Percentiles rank a stretch among this genome's conserved stretches.
phyloP scores from a whole-genome alignment of 2,113 vertebrate species.

The Dendropsophus ebraccatus region DNA sequence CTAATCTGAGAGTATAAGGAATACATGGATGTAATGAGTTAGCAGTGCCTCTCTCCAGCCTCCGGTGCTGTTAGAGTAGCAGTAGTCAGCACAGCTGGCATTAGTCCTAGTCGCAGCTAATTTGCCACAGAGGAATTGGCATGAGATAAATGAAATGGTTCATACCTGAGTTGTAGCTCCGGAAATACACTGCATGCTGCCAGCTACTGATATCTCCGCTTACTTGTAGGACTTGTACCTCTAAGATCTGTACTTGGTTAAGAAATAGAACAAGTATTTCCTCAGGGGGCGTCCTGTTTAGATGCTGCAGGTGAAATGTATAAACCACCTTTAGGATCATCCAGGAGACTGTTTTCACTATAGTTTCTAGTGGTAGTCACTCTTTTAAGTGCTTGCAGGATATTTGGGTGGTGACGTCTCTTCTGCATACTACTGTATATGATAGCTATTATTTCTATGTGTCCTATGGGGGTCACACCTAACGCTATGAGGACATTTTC shows the following conservation, averaged over 20 bases:
- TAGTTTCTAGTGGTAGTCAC: no score
- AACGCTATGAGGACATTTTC: no score
- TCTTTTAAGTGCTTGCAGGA: no score
- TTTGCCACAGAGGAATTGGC: constrained; percentile 12
- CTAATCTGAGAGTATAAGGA: background rate
- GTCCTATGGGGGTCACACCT: no score
- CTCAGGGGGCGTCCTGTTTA: no score
- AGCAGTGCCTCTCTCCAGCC: background rate
- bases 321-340: no score
- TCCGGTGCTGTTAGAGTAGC: background rate
- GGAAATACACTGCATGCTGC: background rate
- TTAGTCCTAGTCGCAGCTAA: background rate
- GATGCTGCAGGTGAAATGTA: no score
- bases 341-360: no score
- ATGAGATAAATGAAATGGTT: background rate
- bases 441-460: no score
- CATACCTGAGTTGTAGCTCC: constrained; percentile 4
- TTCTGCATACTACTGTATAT: no score
- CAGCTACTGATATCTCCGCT: background rate
- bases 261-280: background rate
- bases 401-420: no score
- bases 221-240: background rate
- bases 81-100: constrained; percentile 4
- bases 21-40: background rate
- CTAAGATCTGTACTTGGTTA: background rate